Conservation (phyloP, 2,888 invertebrate species). For the Lithodes maja region DNA sequence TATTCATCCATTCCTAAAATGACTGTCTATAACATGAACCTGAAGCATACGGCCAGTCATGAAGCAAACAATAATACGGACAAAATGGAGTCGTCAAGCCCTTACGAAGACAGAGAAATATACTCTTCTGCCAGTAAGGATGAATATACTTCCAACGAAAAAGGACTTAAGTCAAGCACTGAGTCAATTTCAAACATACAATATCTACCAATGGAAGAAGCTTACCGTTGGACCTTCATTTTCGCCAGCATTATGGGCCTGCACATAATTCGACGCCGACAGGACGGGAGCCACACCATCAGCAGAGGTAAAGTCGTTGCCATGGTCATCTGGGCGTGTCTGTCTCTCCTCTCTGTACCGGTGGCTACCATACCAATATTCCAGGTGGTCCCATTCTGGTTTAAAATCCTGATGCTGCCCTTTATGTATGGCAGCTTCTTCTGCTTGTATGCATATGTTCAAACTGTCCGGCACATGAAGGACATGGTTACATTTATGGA, state of each 20-base stretch:
- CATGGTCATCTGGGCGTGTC: background rate
- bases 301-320: background rate
- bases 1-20: background rate
- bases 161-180: too few relatives aligned
- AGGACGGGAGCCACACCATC: background rate
- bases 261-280: conserved; percentile 4
- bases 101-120: too few relatives aligned
- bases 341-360: background rate
- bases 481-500: conserved; percentile 1
- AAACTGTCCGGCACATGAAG: background rate
- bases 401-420: conserved; percentile 21
- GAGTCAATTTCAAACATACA: too few relatives aligned
- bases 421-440: conserved; percentile 6
- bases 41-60: background rate
- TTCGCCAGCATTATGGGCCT: conserved; percentile 26
- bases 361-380: background rate
- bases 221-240: background rate
- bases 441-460: conserved; percentile 28
- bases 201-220: conserved; percentile 2
- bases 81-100: too few relatives aligned
- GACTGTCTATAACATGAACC: background rate
- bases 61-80: background rate
- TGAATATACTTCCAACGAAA: too few relatives aligned
- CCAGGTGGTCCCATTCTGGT: conserved; percentile 5
- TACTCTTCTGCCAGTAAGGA: too few relatives aligned